These are phyloP conservation scores for Antedon mediterranea DNA, from an alignment of 53 echinoderm and acorn worm species.

Conservation along the genomic window DNA sequence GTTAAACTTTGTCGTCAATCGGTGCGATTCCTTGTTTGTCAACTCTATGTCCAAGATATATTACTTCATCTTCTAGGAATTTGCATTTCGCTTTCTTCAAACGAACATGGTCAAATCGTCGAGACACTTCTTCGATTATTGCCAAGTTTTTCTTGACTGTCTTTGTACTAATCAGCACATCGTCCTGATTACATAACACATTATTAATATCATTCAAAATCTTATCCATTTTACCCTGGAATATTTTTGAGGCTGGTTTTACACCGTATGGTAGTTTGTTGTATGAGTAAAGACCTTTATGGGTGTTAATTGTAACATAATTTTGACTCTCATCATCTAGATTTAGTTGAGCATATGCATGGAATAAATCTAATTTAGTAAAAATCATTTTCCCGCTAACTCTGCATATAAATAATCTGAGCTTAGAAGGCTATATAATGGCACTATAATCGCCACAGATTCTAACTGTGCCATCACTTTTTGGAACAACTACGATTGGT, in stretches of 20 bases:
- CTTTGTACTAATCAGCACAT: conserved; percentile 20
- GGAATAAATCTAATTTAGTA: conserved; percentile 27
- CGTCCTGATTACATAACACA: conserved; percentile 37
- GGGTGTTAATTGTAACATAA: conserved; percentile 36
- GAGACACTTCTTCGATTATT: too few relatives aligned
- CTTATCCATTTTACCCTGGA: conserved; percentile 39
- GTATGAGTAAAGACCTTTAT: conserved; percentile 29
- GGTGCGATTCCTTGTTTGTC: conserved; percentile 11
- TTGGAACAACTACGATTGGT: conserved; percentile 35
- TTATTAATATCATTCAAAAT: conserved; percentile 28
- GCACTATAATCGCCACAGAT: too few relatives aligned
- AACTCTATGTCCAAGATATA: conserved; percentile 14
- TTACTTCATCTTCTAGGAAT: conserved; percentile 15
- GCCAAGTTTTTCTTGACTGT: conserved; percentile 14
- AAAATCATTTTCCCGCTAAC: conserved; percentile 24
- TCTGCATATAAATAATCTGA: conserved; percentile 44
- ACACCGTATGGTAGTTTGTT: conserved; percentile 43
- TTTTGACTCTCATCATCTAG: conserved; percentile 19
- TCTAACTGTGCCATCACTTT: conserved; percentile 22
- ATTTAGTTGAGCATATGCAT: conserved; percentile 33
- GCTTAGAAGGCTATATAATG: conserved; percentile 37
- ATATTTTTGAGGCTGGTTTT: conserved; percentile 35
- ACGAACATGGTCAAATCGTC: conserved; percentile 9
- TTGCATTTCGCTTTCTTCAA: conserved; percentile 12
- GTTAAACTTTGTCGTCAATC: conserved; percentile 1